These are phyloP conservation scores for Drosophila rhopaloa DNA, from an alignment of 1,140 invertebrate species.

Conservation along the genomic window DNA sequence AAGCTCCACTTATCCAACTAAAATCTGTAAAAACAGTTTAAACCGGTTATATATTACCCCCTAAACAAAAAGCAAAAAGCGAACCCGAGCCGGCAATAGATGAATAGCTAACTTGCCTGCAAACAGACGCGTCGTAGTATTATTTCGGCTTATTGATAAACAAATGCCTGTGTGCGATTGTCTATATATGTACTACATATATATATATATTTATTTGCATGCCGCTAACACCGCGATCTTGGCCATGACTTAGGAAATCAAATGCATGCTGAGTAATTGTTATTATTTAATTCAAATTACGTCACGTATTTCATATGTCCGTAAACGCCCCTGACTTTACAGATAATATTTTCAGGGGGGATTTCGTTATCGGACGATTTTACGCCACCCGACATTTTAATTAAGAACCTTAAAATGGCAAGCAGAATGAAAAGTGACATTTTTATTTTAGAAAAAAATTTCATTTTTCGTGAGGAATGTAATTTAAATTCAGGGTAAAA, in stretches of 20 bases:
- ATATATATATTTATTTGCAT: conserved; percentile 3
- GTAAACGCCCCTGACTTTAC: conserved; percentile 10
- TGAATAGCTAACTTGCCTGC: conserved; percentile 5
- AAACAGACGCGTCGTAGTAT: conserved; percentile 28
- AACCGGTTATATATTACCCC: conserved; percentile 46
- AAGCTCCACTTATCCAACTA: neutral
- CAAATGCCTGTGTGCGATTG: conserved; percentile 15
- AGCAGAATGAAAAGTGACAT: neutral
- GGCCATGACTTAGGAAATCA: conserved; percentile 35
- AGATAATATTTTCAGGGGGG: conserved; percentile 7
- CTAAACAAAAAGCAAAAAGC: conserved; percentile 6
- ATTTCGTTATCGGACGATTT: conserved; percentile 13
- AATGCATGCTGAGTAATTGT: conserved; percentile 10
- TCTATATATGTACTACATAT: neutral
- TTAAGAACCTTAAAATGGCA: conserved; percentile 8
- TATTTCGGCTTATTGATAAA: conserved; percentile 55
- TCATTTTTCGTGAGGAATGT: too few relatives aligned
- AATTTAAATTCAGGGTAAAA: too few relatives aligned
- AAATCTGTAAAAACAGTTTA: conserved; percentile 47
- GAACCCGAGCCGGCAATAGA: conserved; percentile 36
- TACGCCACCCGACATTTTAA: conserved; percentile 16
- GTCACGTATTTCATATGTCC: neutral
- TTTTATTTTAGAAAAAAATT: neutral
- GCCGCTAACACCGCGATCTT: conserved; percentile 4
- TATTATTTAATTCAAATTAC: conserved; percentile 24